Evolutionary conservation across 2,888 invertebrate genomes (phyloP).

Genomic region (Zhuqinia jingwanae): DNA sequence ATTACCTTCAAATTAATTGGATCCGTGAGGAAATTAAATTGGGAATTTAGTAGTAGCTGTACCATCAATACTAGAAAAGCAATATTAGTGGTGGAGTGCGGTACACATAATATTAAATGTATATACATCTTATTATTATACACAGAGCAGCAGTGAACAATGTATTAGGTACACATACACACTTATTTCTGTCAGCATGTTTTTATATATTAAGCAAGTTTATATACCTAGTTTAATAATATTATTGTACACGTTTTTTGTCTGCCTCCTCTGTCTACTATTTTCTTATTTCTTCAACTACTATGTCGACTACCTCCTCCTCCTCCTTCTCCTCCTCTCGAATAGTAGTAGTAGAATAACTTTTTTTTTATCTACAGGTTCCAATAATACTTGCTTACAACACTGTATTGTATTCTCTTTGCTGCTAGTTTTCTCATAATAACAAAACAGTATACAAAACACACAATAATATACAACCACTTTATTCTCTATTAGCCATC

Average conservation of each 20-base stretch:
- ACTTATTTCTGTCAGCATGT: neutral
- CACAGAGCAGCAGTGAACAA: neutral
- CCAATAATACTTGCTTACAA: conserved; percentile 51
- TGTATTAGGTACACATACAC: too few species aligned
- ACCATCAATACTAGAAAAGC: conserved; percentile 60
- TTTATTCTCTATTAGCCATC: conserved; percentile 55
- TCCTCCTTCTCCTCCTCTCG: too few species aligned
- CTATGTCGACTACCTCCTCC: conserved; percentile 26
- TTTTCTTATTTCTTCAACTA: neutral
- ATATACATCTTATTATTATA: neutral
- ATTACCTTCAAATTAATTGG: conserved; percentile 70
- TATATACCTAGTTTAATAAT: conserved; percentile 19
- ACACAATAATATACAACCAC: conserved; percentile 37
- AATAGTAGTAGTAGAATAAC: conserved; percentile 40
- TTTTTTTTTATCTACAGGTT: conserved; percentile 56
- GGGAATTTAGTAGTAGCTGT: conserved; percentile 68
- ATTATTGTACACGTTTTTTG: neutral
- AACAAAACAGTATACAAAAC: neutral
- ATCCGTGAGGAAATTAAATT: conserved; percentile 70
- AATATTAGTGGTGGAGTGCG: conserved; percentile 39
- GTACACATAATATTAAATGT: conserved; percentile 35
- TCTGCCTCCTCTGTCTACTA: neutral
- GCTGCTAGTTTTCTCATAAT: conserved; percentile 30
- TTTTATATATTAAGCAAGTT: neutral
- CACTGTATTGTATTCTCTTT: conserved; percentile 16